A percentile compares a stretch with the other conserved stretches of the same genome.
Evolutionary conservation across 2,888 invertebrate genomes (phyloP).

Genomic region (Liodrosophila aerea): DNA sequence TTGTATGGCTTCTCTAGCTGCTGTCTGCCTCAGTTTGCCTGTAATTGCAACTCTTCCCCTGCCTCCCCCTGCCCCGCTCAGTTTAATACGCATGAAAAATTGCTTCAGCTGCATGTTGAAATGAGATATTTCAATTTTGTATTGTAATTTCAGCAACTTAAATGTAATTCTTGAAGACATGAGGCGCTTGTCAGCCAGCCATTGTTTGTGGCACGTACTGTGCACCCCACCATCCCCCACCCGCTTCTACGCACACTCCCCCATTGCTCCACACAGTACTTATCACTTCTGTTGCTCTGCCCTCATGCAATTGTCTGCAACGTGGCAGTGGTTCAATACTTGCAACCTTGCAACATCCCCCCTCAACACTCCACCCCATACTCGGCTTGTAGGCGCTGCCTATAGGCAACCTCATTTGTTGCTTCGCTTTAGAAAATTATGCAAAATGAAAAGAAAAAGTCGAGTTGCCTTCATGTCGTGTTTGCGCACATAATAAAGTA

Average conservation of each 20-base stretch:
- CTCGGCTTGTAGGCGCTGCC: not conserved
- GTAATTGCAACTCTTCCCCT: conserved; percentile 36
- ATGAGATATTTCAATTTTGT: conserved; percentile 76
- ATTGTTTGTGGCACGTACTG: conserved; percentile 43
- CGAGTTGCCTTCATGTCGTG: conserved; percentile 25
- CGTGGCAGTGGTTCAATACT: conserved; percentile 36
- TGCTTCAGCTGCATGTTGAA: conserved; percentile 60
- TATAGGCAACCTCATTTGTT: conserved; percentile 53
- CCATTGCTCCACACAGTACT: not conserved
- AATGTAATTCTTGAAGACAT: conserved; percentile 73
- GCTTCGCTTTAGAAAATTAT: conserved; percentile 62
- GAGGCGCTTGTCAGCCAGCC: conserved; percentile 42
- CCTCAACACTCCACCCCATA: not conserved
- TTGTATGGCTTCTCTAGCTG: conserved; percentile 52
- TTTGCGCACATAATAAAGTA: conserved; percentile 52
- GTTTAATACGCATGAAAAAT: conserved; percentile 68
- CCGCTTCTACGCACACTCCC: not conserved
- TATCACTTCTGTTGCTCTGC: not conserved
- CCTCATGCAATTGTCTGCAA: conserved; percentile 38
- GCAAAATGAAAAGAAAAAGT: conserved; percentile 46
- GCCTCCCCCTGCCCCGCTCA: not conserved
- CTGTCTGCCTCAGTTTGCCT: conserved; percentile 11
- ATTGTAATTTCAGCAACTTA: conserved; percentile 70
- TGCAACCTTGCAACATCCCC: conserved; percentile 19
- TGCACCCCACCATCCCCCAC: not conserved